Conservation (phyloP, 1,140 invertebrate genomes). For the Nomia melanderi region DNA sequence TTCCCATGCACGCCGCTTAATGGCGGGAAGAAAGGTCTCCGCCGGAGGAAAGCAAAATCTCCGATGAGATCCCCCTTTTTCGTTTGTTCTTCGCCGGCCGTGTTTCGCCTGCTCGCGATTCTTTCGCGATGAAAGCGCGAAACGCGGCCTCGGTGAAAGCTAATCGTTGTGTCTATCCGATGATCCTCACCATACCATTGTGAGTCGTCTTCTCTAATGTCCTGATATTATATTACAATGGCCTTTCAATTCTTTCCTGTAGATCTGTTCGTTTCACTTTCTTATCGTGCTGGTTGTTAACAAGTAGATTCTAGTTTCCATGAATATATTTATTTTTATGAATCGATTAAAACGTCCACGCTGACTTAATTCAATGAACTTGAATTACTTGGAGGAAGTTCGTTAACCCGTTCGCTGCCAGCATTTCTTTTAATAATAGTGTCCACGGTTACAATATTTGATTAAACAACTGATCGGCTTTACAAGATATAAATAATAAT, state of each 20-base stretch:
- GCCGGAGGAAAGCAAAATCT: slow-evolving; percentile 55
- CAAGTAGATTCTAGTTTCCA: too few relatives aligned
- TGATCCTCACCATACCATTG: not conserved
- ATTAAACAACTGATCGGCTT: too few relatives aligned
- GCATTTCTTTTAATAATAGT: too few relatives aligned
- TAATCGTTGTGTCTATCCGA: not conserved
- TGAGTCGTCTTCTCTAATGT: not conserved
- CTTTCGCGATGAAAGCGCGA: not conserved
- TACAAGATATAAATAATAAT: too few relatives aligned
- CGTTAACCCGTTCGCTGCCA: too few relatives aligned
- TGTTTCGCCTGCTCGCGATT: slow-evolving; percentile 12
- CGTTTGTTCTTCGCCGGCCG: not conserved
- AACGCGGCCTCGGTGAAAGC: slow-evolving; percentile 29
- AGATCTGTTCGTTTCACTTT: not conserved
- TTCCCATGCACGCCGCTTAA: slow-evolving; percentile 56
- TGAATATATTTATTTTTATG: too few relatives aligned
- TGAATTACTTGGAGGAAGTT: too few relatives aligned
- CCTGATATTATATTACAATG: too few relatives aligned
- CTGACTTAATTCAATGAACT: too few relatives aligned
- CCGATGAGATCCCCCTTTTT: slow-evolving; percentile 19
- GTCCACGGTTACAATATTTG: too few relatives aligned
- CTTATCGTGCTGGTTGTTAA: not conserved
- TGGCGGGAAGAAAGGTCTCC: slow-evolving; percentile 55
- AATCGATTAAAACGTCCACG: too few relatives aligned
- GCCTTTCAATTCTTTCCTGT: too few relatives aligned